These are phyloP conservation scores for Enteromius argenteus DNA, from an alignment of 2,797 vertebrate species.

Conservation along the genomic window DNA sequence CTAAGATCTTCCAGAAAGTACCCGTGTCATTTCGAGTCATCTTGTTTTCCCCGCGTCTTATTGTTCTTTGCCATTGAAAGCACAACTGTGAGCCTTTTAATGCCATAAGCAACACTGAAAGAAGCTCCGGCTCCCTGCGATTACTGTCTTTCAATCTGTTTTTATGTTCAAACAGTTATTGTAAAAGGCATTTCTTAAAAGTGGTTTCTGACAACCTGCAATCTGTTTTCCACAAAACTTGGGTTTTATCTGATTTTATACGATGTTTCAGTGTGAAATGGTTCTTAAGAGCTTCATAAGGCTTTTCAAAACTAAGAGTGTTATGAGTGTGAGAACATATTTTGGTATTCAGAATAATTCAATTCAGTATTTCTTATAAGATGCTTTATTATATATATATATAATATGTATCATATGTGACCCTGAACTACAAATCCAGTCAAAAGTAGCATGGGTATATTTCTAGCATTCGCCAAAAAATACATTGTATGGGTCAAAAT, in stretches of 20 bases:
- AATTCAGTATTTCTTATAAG: not conserved
- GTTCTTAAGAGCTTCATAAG: not conserved
- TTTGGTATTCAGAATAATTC: not conserved
- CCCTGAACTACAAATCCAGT: too few species aligned
- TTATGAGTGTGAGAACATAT: not conserved
- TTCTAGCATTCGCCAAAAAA: too few species aligned
- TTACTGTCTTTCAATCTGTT: not conserved
- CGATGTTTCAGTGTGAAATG: not conserved
- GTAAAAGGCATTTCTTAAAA: not conserved
- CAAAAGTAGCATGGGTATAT: too few species aligned
- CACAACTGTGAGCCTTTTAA: slow-evolving; percentile 3
- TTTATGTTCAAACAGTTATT: not conserved
- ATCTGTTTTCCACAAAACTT: not conserved
- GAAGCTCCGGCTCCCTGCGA: not conserved
- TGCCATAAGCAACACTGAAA: not conserved
- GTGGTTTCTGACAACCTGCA: slow-evolving; percentile 16
- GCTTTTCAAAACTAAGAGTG: not conserved
- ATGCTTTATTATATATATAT: not conserved
- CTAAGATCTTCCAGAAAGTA: slow-evolving; percentile 7
- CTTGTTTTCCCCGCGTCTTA: not conserved
- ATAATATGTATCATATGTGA: too few species aligned
- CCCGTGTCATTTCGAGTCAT: not conserved
- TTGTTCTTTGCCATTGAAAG: slow-evolving; percentile 34
- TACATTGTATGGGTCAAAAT: too few species aligned
- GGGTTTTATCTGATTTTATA: not conserved